Percentiles rank a stretch among this genome's conserved stretches.
These are phyloP conservation scores for Lepeophtheirus nordmannii DNA, from an alignment of 2,888 invertebrate genomes.

Conservation along the genomic window DNA sequence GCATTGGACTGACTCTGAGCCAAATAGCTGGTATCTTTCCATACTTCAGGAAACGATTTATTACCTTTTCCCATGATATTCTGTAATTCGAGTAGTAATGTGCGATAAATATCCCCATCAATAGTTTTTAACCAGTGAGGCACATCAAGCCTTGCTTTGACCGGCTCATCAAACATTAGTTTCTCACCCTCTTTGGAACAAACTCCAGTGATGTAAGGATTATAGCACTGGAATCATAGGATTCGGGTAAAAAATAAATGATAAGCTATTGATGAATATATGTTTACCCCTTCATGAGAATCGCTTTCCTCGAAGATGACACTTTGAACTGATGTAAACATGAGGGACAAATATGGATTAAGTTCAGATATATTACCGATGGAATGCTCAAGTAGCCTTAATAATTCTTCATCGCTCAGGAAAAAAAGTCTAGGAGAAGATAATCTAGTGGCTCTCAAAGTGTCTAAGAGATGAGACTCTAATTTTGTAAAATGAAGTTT, in stretches of 20 bases:
- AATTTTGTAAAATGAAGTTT: not conserved
- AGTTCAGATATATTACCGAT: conserved; percentile 1
- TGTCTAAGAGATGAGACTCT: not conserved
- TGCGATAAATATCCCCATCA: not conserved
- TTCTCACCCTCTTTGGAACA: conserved; percentile 10
- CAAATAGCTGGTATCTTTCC: not conserved
- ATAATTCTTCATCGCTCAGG: conserved; percentile 7
- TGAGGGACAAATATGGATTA: not conserved
- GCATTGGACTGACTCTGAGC: conserved; percentile 1
- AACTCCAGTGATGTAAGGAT: conserved; percentile 13
- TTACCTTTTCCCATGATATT: not conserved
- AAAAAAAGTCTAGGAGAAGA: conserved; percentile 20
- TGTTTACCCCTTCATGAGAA: not conserved
- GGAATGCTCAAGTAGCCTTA: not conserved
- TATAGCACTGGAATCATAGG: not conserved
- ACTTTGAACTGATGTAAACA: not conserved
- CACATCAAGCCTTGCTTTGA: conserved; percentile 11
- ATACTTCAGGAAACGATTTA: not conserved
- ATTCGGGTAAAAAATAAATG: not conserved
- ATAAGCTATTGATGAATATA: not conserved
- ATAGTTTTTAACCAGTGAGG: conserved; percentile 19
- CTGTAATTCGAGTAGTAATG: not conserved
- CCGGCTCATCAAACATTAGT: not conserved
- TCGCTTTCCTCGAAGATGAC: not conserved
- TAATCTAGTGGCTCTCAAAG: not conserved